Conservation (phyloP, 2,797 vertebrate genomes). For the Semaprochilodus insignis region DNA sequence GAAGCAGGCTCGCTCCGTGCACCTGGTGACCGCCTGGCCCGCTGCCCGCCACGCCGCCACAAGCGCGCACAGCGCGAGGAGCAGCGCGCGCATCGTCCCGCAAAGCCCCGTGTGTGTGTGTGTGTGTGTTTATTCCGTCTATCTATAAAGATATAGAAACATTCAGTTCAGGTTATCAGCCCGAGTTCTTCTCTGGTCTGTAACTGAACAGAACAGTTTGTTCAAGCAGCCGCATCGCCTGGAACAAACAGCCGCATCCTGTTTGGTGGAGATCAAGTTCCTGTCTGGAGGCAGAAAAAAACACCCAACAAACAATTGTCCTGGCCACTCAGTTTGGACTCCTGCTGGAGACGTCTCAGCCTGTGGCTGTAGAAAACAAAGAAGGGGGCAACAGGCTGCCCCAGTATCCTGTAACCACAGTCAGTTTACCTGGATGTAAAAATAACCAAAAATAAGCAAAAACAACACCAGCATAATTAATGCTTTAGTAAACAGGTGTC, state of each 20-base stretch:
- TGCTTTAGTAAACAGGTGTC: background rate
- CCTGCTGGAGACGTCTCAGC: slow-evolving; percentile 72
- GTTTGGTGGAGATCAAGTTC: slow-evolving; percentile 71
- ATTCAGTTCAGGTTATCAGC: slow-evolving; percentile 33
- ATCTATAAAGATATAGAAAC: background rate
- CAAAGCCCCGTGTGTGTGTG: slow-evolving; percentile 14
- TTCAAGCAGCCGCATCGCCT: slow-evolving; percentile 37
- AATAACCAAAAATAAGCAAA: background rate
- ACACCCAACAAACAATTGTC: slow-evolving; percentile 67
- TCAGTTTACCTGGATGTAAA: background rate
- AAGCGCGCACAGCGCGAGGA: slow-evolving; percentile 62
- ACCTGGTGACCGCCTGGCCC: slow-evolving; percentile 60
- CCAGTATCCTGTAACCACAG: background rate
- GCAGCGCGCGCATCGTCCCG: slow-evolving; percentile 66
- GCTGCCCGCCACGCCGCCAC: slow-evolving; percentile 24
- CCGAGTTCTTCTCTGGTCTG: slow-evolving; percentile 13
- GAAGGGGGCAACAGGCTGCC: background rate
- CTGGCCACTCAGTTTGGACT: slow-evolving; percentile 72
- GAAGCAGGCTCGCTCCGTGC: slow-evolving; percentile 70
- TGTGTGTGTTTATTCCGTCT: background rate
- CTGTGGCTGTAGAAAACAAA: slow-evolving; percentile 30
- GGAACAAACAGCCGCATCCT: slow-evolving; percentile 68
- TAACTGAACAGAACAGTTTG: slow-evolving; percentile 58
- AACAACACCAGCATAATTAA: background rate
- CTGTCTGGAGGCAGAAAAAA: slow-evolving; percentile 62